Percentiles rank a stretch among this genome's conserved stretches.
Conservation (phyloP, 1,140 invertebrate genomes). For the Pogonomyrmex barbatus region DNA sequence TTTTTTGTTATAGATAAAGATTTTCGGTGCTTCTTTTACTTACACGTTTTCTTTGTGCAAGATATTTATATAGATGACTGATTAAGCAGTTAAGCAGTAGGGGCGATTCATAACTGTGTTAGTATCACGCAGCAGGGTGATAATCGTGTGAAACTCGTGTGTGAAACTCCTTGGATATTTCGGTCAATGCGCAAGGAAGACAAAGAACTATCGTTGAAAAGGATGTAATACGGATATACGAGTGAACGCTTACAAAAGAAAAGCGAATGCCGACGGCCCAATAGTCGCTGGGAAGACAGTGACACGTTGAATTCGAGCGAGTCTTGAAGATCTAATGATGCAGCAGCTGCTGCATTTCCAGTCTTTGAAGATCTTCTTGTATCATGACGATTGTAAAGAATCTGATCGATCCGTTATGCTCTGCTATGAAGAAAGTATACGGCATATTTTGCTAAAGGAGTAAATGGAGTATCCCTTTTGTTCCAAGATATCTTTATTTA, state of each 20-base stretch:
- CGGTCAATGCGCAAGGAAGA: slow-evolving; percentile 13
- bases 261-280: background rate
- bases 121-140: slow-evolving; percentile 9
- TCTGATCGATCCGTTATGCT: background rate
- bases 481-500: slow-evolving; percentile 1
- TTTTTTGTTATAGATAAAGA: background rate
- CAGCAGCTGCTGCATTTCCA: background rate
- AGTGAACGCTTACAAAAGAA: slow-evolving; percentile 32
- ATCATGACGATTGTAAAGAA: background rate
- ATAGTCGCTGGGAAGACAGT: background rate
- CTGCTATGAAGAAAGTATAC: too few species aligned
- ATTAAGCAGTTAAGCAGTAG: slow-evolving; percentile 18
- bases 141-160: slow-evolving; percentile 39
- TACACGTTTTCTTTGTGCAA: background rate
- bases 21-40: background rate
- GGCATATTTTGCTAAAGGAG: background rate
- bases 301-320: background rate
- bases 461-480: background rate
- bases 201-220: background rate
- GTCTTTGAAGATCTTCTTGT: slow-evolving; percentile 9
- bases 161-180: slow-evolving; percentile 22
- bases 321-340: background rate
- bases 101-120: background rate
- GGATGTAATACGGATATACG: background rate
- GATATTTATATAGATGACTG: slow-evolving; percentile 29